phyloP scores from a whole-genome alignment of 2,113 vertebrate genomes.

The Baryphthengus martii region DNA sequence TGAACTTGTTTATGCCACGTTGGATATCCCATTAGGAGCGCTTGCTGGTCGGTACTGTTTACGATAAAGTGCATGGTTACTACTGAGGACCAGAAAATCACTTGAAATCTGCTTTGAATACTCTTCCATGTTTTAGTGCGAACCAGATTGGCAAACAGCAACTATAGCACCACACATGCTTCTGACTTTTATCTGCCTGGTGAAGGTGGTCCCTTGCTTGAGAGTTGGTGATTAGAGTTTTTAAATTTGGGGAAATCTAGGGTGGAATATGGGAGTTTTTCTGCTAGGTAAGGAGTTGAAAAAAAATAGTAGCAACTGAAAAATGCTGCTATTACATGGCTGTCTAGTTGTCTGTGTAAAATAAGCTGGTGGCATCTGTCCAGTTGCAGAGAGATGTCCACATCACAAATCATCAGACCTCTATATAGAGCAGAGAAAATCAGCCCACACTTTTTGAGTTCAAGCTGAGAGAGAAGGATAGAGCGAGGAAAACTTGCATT shows the following conservation, averaged over 20 bases:
- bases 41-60: neutral
- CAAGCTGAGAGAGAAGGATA: neutral
- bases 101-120: neutral
- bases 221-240: neutral
- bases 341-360: neutral
- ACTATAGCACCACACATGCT: accelerated
- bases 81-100: neutral
- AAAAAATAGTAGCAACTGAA: neutral
- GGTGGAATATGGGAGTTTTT: neutral
- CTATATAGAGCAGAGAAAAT: conserved; percentile 1
- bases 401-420: conserved; percentile 3
- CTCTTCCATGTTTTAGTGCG: neutral
- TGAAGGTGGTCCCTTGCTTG: neutral
- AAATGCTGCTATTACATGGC: neutral
- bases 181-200: neutral
- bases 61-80: neutral
- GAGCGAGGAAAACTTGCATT: neutral
- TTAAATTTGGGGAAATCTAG: neutral
- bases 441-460: neutral
- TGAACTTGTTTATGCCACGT: too few species aligned
- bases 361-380: neutral
- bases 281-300: neutral
- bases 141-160: neutral
- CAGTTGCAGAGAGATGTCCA: neutral
- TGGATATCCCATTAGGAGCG: neutral